phyloP scores from a whole-genome alignment of 1,140 invertebrate species.

The Triops cancriformis region DNA sequence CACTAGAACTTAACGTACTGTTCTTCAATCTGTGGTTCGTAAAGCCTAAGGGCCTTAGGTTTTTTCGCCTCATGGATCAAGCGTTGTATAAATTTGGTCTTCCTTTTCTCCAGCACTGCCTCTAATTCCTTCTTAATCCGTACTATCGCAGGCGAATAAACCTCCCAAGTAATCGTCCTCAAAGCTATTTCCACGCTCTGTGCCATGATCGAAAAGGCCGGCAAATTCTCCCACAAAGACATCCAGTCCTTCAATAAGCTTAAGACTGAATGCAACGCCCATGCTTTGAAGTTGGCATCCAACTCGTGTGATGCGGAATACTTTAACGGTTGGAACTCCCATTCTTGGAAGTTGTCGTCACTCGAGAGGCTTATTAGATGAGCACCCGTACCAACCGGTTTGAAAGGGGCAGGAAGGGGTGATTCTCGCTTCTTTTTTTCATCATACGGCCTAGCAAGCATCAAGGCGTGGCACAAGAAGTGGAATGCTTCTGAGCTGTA shows the following conservation, averaged over 20 bases:
- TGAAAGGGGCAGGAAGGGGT: constrained; percentile 49
- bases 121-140: not conserved
- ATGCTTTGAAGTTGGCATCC: constrained; percentile 38
- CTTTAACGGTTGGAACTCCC: not conserved
- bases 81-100: constrained; percentile 37
- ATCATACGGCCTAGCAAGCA: constrained; percentile 44
- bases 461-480: constrained; percentile 61
- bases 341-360: not conserved
- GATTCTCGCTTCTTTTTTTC: constrained; percentile 41
- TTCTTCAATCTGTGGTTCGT: constrained; percentile 73
- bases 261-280: constrained; percentile 35
- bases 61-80: constrained; percentile 53
- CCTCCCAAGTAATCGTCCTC: not conserved
- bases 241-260: constrained; percentile 44
- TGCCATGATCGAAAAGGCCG: constrained; percentile 31
- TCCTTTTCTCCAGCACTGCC: not conserved
- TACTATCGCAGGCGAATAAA: not conserved
- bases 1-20: constrained; percentile 50
- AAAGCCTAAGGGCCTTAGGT: constrained; percentile 67
- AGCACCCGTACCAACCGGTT: constrained; percentile 43
- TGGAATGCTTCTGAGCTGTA: constrained; percentile 67
- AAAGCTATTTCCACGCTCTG: not conserved
- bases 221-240: constrained; percentile 45
- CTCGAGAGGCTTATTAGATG: constrained; percentile 46
- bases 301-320: not conserved